Base-by-base conservation (phyloP, 2,113 vertebrate genomes). In the Hystrix brachyura region DNA sequence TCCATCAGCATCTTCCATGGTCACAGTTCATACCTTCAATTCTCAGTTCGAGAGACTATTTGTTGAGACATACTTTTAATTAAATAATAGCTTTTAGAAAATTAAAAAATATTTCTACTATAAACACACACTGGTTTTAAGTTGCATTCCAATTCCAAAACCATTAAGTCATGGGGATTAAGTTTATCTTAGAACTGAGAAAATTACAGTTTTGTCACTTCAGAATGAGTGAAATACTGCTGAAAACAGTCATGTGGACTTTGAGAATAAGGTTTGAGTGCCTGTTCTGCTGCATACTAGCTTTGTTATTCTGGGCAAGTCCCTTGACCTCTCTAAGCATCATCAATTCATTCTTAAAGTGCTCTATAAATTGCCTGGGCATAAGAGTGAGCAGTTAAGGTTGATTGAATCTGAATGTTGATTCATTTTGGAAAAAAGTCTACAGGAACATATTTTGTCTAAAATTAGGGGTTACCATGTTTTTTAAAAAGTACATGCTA, bases 71-170 rank as follows among this genome's bases (percentile, higher is more conserved):
- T 29, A 83, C 59, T 95, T 93, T 87, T 74, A 90, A 91, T 94
- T 74, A 96, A 96, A 89, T 57, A 64, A 85, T 79, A 92, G 23
- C 67, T 82, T 91, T 93, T 48, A 67, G 69, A 43, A 59, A n/a
- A 90, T 69, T 79, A 71, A 29, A 74, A 95, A 91, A 57, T 65
- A 83, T 8, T 85, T 72, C 79, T 88, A 23, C 48, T 15, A 15
- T 62, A 71, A 82, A 65, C 59, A 92, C 32, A 74, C 53, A n/a
- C 4, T 91, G 83, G 65, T 88, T 91, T 94, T 96, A 90, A 87
- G 46, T 90, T 96, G 57, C 79, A 91, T 86, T 65, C 83, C n/a
- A 72, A 85, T 87, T 91, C 93, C 53, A 93, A 96, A 96, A 80
- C 72, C 51, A 46, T 76, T 93, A 34, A 38, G 78, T 64, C 79